phyloP scores from a whole-genome alignment of 2,888 invertebrate genomes.

The Drosophila vallismaia region DNA sequence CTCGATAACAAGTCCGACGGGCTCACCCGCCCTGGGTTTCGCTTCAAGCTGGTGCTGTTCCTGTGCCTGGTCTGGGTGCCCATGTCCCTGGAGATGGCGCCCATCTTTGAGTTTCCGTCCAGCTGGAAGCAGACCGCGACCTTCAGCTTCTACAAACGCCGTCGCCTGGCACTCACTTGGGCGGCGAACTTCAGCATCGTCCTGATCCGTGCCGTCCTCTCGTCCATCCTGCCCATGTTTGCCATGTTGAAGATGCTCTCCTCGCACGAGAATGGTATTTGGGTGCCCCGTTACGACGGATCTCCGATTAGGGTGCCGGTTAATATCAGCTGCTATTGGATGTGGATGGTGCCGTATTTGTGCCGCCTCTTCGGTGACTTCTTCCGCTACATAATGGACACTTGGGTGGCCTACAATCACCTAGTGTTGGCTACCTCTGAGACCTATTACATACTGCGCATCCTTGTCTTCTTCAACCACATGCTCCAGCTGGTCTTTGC shows the following conservation, averaged over 20 bases:
- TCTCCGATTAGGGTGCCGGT: not conserved
- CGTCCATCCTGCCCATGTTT: not conserved
- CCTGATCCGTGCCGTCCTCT: not conserved
- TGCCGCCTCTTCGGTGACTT: not conserved
- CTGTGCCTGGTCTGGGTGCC: not conserved
- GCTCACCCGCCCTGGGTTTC: not conserved
- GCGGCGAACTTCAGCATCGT: not conserved
- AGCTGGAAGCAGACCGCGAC: not conserved
- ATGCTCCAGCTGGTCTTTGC: not conserved
- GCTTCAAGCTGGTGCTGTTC: not conserved
- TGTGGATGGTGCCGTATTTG: not conserved
- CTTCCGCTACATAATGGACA: not conserved
- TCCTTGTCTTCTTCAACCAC: not conserved
- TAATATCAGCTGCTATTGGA: not conserved
- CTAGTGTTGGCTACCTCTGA: not conserved
- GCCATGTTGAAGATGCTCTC: not conserved
- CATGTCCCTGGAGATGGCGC: not conserved
- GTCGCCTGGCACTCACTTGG: not conserved
- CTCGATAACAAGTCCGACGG: not conserved
- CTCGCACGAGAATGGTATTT: not conserved
- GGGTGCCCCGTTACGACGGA: not conserved
- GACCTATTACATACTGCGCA: not conserved
- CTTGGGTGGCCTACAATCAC: not conserved
- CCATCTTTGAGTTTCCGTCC: not conserved
- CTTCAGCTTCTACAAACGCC: not conserved